Conservation (phyloP, 2,113 vertebrate species). For the Thymallus thymallus region DNA sequence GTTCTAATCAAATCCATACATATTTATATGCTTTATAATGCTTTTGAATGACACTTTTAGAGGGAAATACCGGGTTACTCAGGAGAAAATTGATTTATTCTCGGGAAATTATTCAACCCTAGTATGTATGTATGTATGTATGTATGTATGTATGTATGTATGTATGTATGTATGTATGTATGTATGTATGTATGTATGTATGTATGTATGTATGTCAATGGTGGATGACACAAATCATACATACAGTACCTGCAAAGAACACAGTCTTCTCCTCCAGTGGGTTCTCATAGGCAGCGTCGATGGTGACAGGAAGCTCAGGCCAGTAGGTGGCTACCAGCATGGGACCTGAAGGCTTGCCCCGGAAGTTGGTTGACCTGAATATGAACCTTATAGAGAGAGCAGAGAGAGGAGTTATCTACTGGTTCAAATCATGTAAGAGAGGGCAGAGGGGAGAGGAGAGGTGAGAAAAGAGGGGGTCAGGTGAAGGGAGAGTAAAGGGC, state of each 20-base stretch:
- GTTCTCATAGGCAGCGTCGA: slow-evolving; percentile 93
- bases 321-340: slow-evolving; percentile 93
- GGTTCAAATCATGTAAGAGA: slow-evolving; percentile 4
- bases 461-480: slow-evolving; percentile 31
- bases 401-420: slow-evolving; percentile 16
- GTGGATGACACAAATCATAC: background rate
- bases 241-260: slow-evolving; percentile 89
- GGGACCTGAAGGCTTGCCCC: slow-evolving; percentile 85
- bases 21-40: no score
- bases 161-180: no score
- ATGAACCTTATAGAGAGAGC: slow-evolving; percentile 81
- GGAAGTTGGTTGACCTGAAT: slow-evolving; percentile 86
- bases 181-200: no score
- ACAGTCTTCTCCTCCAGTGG: slow-evolving; percentile 90
- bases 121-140: no score
- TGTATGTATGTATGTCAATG: no score
- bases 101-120: no score
- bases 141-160: no score
- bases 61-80: no score
- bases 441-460: background rate
- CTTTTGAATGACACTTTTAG: no score
- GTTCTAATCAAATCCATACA: no score
- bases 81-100: no score
- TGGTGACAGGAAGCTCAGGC: slow-evolving; percentile 89
- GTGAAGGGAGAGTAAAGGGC: slow-evolving; percentile 3